Evolutionary conservation across 2,888 invertebrate species (phyloP), one percentile per base, ranked within the genome.

Genomic region (Eulithis prunata): DNA sequence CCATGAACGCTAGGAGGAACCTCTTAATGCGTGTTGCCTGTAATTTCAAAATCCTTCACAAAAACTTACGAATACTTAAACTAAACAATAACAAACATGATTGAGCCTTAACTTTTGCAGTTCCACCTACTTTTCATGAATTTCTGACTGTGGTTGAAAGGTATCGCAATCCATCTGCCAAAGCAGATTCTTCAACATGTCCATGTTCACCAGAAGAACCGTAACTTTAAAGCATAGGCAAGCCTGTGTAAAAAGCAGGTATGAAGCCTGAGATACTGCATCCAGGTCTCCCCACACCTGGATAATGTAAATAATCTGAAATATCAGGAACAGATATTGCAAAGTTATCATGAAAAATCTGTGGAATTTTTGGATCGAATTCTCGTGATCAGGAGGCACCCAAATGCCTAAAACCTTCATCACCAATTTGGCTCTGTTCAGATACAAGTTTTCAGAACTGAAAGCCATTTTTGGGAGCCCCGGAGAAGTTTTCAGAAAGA

Each of bases 271-370:
- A 0, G 87, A 90, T 0, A 91, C 86, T 0, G 89, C 90, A 38
- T 88, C 91, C 49, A 91, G 75, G 47, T 91, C 88, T 0, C 91
- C 91, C 88, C 89, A 90, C 1, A 90, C 89, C 74, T 87, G 83
- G 5, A 84, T 53, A 13, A 91, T 89, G 66, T 87, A 89, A 66
- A 91, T 80, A 0, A 82, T 75, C 83, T 92, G 91, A 66, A 91
- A 91, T 36, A 87, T 58, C 28, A 91, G 70, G 75, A 92, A 91
- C 57, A 86, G 70, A 69, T 86, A 88, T 59, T 91, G 91, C 28
- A 89, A 61, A 0, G 73, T 64, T 57, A 92, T 76, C 85, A 87
- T 91, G 47, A 88, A 83, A 3, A 64, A 62, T 70, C 84, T 80
- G 61, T 86, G 85, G 1, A 71, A 7, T 71, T 84, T 87, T 6